These are phyloP conservation scores for Rhopalosiphum maidis DNA, from an alignment of 1,140 invertebrate species.

Conservation along the genomic window DNA sequence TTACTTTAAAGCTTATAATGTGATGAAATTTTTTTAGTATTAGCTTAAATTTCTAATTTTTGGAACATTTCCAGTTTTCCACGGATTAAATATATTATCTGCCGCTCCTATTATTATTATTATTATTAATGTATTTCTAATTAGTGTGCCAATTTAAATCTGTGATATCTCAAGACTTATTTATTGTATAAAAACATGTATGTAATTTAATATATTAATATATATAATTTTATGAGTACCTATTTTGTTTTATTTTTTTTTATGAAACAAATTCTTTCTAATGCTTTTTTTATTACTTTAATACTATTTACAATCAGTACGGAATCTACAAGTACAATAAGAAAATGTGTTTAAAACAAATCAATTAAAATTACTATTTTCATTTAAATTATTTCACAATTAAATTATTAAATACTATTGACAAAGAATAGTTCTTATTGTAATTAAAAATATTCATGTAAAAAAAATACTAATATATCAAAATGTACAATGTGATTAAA, in stretches of 20 bases:
- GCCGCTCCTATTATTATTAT: neutral
- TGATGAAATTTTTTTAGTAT: neutral
- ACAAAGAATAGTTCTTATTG: too few species aligned
- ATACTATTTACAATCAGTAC: neutral
- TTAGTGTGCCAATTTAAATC: neutral
- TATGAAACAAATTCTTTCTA: neutral
- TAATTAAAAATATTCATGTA: too few species aligned
- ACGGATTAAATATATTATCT: neutral
- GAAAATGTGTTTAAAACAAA: too few species aligned
- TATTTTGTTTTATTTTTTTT: neutral
- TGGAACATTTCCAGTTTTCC: neutral
- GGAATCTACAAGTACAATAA: neutral
- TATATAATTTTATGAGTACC: neutral
- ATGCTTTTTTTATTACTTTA: neutral
- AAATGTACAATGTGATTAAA: too few species aligned
- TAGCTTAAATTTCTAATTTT: neutral
- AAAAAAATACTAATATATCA: too few species aligned
- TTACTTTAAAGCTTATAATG: neutral
- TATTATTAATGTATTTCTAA: neutral
- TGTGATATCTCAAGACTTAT: constrained; percentile 35
- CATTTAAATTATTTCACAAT: too few species aligned
- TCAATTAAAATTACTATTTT: too few species aligned
- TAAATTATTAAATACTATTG: neutral
- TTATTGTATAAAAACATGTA: neutral
- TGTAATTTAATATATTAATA: neutral